Evolutionary conservation across 2,113 vertebrate genomes (phyloP).

Genomic region (Macquaria australasica): DNA sequence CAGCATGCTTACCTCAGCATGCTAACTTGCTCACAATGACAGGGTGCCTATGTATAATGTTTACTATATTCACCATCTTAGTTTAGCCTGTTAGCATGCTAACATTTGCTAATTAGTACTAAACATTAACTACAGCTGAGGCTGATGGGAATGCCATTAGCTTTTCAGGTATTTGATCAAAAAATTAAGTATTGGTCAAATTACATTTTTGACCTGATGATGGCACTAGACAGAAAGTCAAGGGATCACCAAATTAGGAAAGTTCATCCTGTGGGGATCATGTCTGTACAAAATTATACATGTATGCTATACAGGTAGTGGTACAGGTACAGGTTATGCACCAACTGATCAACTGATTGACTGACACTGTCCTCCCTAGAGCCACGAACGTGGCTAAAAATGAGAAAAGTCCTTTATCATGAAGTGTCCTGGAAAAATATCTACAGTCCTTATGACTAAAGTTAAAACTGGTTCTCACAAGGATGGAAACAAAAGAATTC

Average conservation of each 20-base stretch:
- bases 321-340: no score
- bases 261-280: background rate
- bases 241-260: background rate
- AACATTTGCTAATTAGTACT: background rate
- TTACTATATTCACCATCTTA: background rate
- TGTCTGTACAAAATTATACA: background rate
- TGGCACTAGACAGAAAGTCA: background rate
- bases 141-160: background rate
- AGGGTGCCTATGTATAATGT: background rate
- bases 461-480: conserved; percentile 2
- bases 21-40: background rate
- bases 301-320: background rate
- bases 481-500: background rate
- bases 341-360: background rate
- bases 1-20: background rate
- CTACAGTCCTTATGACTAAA: background rate
- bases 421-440: background rate
- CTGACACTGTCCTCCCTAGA: background rate
- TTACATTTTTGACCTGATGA: background rate
- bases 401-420: background rate
- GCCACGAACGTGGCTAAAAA: background rate
- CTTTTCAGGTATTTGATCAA: background rate
- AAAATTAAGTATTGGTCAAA: no score
- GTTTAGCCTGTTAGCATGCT: background rate
- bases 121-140: background rate